These are phyloP conservation scores for Peucedramus taeniatus DNA, from an alignment of 2,113 vertebrate genomes.

Conservation along the genomic window DNA sequence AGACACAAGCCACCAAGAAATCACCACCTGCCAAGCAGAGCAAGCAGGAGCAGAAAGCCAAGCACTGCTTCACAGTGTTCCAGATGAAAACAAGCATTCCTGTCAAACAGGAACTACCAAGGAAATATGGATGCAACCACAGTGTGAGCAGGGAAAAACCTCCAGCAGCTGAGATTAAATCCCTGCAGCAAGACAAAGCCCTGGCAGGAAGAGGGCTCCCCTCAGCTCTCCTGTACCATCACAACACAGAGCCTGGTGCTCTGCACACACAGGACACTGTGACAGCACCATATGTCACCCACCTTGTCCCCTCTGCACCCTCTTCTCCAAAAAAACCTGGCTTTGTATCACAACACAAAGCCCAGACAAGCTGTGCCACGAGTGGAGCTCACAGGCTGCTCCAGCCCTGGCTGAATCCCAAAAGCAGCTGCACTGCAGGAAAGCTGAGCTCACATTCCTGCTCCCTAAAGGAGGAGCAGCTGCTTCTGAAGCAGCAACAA, in stretches of 20 bases:
- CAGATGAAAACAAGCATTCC: not conserved
- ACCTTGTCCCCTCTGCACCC: not conserved
- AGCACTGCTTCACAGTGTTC: not conserved
- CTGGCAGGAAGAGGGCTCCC: not conserved
- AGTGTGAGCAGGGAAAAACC: rapidly evolving
- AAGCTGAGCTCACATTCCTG: not conserved
- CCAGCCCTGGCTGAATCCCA: not conserved
- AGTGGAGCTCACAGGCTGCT: not conserved
- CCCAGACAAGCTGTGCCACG: not conserved
- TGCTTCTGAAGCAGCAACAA: not conserved
- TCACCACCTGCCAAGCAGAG: not conserved
- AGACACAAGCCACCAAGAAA: not conserved
- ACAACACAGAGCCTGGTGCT: not conserved
- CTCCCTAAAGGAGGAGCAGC: not conserved
- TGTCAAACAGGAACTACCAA: not conserved
- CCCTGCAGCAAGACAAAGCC: not conserved
- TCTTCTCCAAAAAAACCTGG: not conserved
- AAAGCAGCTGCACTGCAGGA: not conserved
- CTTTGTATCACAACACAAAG: not conserved
- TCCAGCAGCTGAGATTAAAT: not conserved
- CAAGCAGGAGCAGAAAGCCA: not conserved
- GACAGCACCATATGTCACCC: not conserved
- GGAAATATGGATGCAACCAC: rapidly evolving
- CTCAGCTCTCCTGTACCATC: not conserved
- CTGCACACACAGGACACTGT: rapidly evolving